Conservation (phyloP, 2,797 vertebrate genomes). For the Takifugu ocellatus region DNA sequence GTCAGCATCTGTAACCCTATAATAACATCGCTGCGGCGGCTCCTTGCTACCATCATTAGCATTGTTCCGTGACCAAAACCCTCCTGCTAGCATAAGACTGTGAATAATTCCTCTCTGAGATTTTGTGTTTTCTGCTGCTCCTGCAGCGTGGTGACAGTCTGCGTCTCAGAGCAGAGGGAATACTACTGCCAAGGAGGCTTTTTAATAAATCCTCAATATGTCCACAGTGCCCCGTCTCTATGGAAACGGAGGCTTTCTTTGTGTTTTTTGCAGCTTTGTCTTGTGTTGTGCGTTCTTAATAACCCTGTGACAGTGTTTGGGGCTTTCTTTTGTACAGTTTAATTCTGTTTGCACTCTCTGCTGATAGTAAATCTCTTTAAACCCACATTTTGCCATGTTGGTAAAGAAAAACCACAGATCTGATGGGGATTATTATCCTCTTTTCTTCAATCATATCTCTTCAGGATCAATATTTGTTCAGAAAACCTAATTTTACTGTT, state of each 20-base stretch:
- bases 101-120: background rate
- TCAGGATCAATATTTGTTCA: no score
- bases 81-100: no score
- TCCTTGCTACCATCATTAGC: slow-evolving; percentile 29
- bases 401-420: background rate
- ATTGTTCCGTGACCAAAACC: background rate
- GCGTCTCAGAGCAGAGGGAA: slow-evolving; percentile 41
- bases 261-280: slow-evolving; percentile 47
- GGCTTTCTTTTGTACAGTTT: background rate
- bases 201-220: slow-evolving; percentile 70
- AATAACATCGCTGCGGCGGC: slow-evolving; percentile 13
- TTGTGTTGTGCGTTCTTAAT: slow-evolving; percentile 34
- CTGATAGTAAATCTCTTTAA: background rate
- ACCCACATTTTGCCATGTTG: background rate
- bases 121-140: slow-evolving; percentile 22
- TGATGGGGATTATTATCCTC: background rate
- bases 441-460: no score
- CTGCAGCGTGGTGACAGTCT: slow-evolving; percentile 41
- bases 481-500: no score
- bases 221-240: slow-evolving; percentile 73
- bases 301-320: slow-evolving; percentile 1
- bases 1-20: slow-evolving; percentile 1
- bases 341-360: slow-evolving; percentile 8
- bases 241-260: slow-evolving; percentile 67
- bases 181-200: slow-evolving; percentile 54